Base-by-base conservation (phyloP, 2,888 invertebrate genomes). In the Plemyria rubiginata region DNA sequence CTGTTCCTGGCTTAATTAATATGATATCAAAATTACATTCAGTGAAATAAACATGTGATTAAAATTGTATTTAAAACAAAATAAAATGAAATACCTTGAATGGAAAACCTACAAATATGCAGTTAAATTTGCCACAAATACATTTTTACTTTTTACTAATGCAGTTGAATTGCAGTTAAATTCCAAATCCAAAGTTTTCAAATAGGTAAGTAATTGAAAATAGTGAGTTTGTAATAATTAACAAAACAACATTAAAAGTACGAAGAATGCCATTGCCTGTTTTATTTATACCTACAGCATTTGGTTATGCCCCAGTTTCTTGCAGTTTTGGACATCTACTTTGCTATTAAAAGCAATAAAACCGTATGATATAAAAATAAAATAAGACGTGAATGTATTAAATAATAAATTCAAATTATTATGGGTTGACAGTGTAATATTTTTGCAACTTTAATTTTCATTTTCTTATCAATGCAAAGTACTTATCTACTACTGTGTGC, bases 1-100 rank as follows among this genome's bases (percentile, higher is more conserved):
- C 32, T 53, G 16, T 46, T 58, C 29, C 22, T 11, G 32, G 29
- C 16, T 54, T 46, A 49, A 55, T 43, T 11, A 45, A 45, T 56
- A 48, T 15, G 32, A 15, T 4, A 11, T 4, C 11, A 11, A 45
- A 45, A 45, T 38, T 38, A 9, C 43, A 12, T 50, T 38, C 41
- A 45, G 38, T 48, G 22, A 45, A 38, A 22, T 11, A 28, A 15
- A 6, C 15, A 45, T 43, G 15, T 45, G 11, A 16, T 16, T 16
- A 45, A 45, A 45, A 16, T 16, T 8, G 11, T 2, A 38, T 8
- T 3, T 3, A 38, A 11, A 11, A 38, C 11, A 38, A 9, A 11
- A 11, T 9, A 38, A 38, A 38, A 38, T 9, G 8, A 38, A 8
- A 11, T 38, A 38, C 36, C 8, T 11, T 38, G 36, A 38, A 38